phyloP scores from a whole-genome alignment of 2,797 vertebrate species.

The Danio albolineatus region DNA sequence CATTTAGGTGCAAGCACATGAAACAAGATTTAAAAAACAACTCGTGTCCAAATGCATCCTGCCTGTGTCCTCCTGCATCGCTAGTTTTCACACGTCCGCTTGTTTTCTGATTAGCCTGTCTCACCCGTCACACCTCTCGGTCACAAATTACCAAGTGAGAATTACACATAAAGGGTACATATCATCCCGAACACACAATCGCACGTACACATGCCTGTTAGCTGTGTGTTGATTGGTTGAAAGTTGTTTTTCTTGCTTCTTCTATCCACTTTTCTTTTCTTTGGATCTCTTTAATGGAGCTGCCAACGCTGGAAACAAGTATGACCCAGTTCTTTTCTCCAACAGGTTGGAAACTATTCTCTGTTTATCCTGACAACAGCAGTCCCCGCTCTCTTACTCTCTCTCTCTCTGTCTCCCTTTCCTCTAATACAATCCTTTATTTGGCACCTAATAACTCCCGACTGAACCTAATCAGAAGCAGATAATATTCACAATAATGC shows the following conservation, averaged over 20 bases:
- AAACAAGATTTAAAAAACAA: constrained; percentile 20
- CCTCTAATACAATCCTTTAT: constrained; percentile 56
- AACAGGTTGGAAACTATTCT: constrained; percentile 56
- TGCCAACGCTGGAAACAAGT: constrained; percentile 51
- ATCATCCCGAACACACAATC: constrained; percentile 33
- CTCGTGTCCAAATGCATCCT: constrained; percentile 5
- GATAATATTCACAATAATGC: constrained; percentile 69
- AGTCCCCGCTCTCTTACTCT: constrained; percentile 34
- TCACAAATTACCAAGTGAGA: constrained; percentile 58
- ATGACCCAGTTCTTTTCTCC: constrained; percentile 58
- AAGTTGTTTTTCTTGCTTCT: constrained; percentile 43
- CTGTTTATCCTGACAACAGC: constrained; percentile 49
- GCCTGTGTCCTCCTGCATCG: neutral
- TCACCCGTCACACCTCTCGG: constrained; percentile 44
- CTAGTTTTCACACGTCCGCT: constrained; percentile 37
- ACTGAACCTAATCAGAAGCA: constrained; percentile 66
- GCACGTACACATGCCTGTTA: constrained; percentile 43
- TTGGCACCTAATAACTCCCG: constrained; percentile 62
- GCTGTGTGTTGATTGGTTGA: constrained; percentile 48
- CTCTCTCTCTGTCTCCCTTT: constrained; percentile 4
- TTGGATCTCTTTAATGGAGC: constrained; percentile 57
- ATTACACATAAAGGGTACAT: constrained; percentile 47
- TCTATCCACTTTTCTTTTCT: constrained; percentile 15
- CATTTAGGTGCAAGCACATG: neutral
- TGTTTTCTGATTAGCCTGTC: constrained; percentile 51